phyloP scores from a whole-genome alignment of 2,888 invertebrate genomes.

The Schrankia costaestrigalis region DNA sequence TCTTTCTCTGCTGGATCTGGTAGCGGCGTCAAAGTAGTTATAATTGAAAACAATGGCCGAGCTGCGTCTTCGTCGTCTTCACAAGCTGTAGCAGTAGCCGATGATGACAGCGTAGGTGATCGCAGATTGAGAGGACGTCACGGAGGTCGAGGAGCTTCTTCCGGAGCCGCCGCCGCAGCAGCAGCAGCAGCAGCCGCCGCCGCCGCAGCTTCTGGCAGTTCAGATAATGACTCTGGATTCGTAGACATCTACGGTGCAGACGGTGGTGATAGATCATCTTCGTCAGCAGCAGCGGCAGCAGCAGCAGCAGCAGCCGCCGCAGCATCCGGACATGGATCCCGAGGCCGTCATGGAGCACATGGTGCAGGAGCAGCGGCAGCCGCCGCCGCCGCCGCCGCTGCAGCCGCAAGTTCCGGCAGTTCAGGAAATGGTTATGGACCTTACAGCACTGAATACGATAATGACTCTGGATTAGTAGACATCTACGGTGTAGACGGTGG shows the following conservation, averaged over 20 bases:
- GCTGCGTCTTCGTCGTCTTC: conserved; percentile 4
- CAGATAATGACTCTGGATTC: background rate
- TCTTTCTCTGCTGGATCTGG: background rate
- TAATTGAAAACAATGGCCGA: too few species aligned
- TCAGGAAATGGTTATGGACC: background rate
- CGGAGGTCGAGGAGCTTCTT: too few species aligned
- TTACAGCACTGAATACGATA: background rate
- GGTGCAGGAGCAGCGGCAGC: conserved; percentile 1
- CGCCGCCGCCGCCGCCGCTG: background rate
- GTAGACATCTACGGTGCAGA: background rate
- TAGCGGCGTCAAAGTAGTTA: too few species aligned
- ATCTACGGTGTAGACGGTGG: background rate
- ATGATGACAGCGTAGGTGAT: conserved; percentile 6
- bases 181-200: conserved; percentile 1
- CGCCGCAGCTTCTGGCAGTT: conserved; percentile 2
- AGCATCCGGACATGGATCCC: background rate
- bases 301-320: background rate
- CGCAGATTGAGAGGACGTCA: too few species aligned
- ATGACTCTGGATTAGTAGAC: conserved; percentile 4
- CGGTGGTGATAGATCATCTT: background rate
- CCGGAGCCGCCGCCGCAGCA: too few species aligned
- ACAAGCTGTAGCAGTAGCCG: conserved; percentile 4
- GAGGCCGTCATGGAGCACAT: background rate
- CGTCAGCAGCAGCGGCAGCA: background rate
- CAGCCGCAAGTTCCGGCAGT: background rate